Percentiles rank a stretch among this genome's conserved stretches.
These are phyloP conservation scores for Pseudocheirus occidentalis DNA, from an alignment of 2,797 vertebrate genomes.

Conservation along the genomic window DNA sequence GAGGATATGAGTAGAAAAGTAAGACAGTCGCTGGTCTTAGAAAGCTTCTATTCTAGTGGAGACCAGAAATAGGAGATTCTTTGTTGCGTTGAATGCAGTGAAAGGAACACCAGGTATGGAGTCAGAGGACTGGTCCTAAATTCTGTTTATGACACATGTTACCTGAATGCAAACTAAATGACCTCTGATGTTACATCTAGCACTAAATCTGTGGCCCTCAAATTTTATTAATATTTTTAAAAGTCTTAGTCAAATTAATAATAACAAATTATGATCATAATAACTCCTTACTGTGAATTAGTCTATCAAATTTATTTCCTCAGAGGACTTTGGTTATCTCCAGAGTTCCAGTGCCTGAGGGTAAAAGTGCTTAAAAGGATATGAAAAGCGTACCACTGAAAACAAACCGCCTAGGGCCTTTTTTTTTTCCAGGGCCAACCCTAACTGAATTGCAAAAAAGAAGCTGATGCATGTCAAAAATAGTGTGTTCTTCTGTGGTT, in stretches of 20 bases:
- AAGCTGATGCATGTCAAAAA: not conserved
- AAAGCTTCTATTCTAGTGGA: not conserved
- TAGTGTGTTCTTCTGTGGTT: not conserved
- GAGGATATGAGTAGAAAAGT: not conserved
- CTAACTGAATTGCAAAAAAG: not conserved
- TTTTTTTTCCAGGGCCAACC: constrained; percentile 37
- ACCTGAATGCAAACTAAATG: not conserved
- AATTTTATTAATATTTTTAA: not conserved
- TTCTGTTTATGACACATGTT: not conserved
- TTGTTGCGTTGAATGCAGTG: not conserved
- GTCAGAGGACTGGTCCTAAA: not conserved
- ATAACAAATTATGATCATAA: not conserved
- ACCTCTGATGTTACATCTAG: not conserved
- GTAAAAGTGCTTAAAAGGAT: not conserved
- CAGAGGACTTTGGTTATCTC: not conserved
- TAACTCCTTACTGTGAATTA: not conserved
- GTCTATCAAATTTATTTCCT: not conserved
- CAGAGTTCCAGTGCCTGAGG: not conserved
- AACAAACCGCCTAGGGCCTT: not conserved
- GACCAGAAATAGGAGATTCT: not conserved
- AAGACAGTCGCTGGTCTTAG: not conserved
- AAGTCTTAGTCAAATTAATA: not conserved
- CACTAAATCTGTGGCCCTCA: not conserved
- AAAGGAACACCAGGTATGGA: not conserved
- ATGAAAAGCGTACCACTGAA: constrained; percentile 8